Evolutionary conservation across 2,888 invertebrate species (phyloP).

Genomic region (Didymodactylos carnosus): DNA sequence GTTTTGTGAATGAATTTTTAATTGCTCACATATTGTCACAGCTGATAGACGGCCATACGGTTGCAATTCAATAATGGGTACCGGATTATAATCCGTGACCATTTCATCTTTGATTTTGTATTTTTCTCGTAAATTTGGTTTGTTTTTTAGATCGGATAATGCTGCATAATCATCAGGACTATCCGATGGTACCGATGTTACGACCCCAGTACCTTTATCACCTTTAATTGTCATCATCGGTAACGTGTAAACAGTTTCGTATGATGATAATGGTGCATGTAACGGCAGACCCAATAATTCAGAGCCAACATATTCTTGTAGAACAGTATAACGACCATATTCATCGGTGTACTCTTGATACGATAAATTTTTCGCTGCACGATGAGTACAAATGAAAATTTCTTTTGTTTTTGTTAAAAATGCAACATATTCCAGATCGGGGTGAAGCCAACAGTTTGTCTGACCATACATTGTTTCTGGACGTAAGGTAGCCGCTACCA

Average conservation of each 20-base stretch:
- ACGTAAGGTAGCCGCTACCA: slow-evolving; percentile 88
- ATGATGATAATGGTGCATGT: slow-evolving; percentile 61
- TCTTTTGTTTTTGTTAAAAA: slow-evolving; percentile 46
- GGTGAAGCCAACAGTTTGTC: slow-evolving; percentile 93
- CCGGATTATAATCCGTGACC: slow-evolving; percentile 50
- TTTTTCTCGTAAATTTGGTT: slow-evolving; percentile 60
- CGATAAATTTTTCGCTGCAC: slow-evolving; percentile 81
- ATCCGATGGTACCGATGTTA: slow-evolving; percentile 92
- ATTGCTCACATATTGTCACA: slow-evolving; percentile 56
- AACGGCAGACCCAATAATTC: slow-evolving; percentile 64
- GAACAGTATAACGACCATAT: slow-evolving; percentile 54
- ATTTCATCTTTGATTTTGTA: slow-evolving; percentile 64
- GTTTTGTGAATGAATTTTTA: slow-evolving; percentile 94
- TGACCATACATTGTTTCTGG: slow-evolving; percentile 99
- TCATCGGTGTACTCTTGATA: slow-evolving; percentile 68
- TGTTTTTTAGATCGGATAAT: slow-evolving; percentile 78
- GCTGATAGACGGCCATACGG: slow-evolving; percentile 68
- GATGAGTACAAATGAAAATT: slow-evolving; percentile 62
- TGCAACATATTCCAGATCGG: slow-evolving; percentile 76
- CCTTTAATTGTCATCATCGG: slow-evolving; percentile 95
- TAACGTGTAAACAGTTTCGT: slow-evolving; percentile 64
- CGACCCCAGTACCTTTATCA: slow-evolving; percentile 86
- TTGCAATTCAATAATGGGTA: slow-evolving; percentile 73
- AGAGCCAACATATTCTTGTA: slow-evolving; percentile 37
- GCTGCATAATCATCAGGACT: slow-evolving; percentile 97